These are phyloP conservation scores for Serranochromis macrocephalus DNA, from an alignment of 2,113 vertebrate species.

Conservation along the genomic window DNA sequence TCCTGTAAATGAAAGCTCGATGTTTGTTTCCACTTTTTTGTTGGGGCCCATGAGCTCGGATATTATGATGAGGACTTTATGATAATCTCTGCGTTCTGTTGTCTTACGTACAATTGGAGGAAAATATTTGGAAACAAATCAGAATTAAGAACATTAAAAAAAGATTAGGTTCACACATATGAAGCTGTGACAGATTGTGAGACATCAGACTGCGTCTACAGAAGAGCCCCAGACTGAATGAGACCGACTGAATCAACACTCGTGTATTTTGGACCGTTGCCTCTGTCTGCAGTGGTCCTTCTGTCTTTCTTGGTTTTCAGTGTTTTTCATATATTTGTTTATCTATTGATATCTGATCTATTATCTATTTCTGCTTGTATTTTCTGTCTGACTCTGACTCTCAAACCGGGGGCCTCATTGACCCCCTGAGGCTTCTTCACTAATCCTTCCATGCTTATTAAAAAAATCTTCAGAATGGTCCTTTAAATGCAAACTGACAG, in stretches of 20 bases:
- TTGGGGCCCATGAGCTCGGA: accelerated
- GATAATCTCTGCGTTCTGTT: neutral
- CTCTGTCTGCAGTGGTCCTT: neutral
- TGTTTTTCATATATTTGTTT: neutral
- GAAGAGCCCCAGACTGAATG: neutral
- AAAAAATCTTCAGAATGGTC: neutral
- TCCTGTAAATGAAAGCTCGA: accelerated
- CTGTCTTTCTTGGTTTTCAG: neutral
- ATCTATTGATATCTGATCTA: neutral
- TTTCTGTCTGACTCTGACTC: neutral
- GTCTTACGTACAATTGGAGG: neutral
- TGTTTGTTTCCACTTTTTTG: neutral
- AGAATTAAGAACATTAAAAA: neutral
- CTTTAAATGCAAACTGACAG: neutral
- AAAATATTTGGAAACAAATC: neutral
- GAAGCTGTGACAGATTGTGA: neutral
- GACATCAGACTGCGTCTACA: neutral
- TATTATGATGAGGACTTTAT: neutral
- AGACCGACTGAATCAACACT: neutral
- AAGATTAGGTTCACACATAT: neutral
- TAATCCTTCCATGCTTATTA: neutral
- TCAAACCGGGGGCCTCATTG: accelerated
- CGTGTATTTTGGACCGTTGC: accelerated
- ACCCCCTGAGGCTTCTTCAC: neutral
- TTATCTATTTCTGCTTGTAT: neutral